phyloP scores from a whole-genome alignment of 2,113 vertebrate species.

The Elgaria multicarinata region DNA sequence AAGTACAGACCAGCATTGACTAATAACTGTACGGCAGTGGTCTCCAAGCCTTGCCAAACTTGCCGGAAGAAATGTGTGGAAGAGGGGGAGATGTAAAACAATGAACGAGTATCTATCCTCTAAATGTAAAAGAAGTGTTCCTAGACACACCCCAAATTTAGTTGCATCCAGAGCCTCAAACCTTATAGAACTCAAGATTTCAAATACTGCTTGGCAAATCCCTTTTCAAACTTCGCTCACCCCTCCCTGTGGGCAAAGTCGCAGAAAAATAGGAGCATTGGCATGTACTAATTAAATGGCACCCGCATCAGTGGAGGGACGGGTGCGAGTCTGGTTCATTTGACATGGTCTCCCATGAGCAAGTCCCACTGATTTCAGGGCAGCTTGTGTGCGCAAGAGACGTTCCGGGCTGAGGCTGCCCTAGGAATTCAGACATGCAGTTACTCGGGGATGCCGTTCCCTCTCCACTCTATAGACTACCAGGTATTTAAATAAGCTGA shows the following conservation, averaged over 20 bases:
- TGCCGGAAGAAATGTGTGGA: fast-evolving
- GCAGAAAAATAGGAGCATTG: not conserved
- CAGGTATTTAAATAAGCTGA: conserved; percentile 13
- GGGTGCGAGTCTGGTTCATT: not conserved
- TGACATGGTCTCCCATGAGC: too few species aligned
- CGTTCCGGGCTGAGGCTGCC: too few species aligned
- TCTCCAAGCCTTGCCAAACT: not conserved
- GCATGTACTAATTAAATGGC: too few species aligned
- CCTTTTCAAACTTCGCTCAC: too few species aligned
- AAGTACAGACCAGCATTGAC: fast-evolving
- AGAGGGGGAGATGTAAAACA: too few species aligned
- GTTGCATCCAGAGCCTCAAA: not conserved
- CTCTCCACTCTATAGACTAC: not conserved
- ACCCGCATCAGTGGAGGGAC: not conserved
- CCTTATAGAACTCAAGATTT: not conserved
- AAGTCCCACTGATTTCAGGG: not conserved
- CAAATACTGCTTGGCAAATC: not conserved
- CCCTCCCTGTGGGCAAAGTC: too few species aligned
- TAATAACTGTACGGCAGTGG: fast-evolving
- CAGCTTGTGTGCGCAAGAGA: not conserved
- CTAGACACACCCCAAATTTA: not conserved
- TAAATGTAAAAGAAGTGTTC: conserved; percentile 30
- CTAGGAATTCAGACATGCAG: not conserved
- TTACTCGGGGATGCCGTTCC: not conserved
- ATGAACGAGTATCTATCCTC: not conserved